Conservation (phyloP, 2,797 vertebrate species). For the Gymnopithys bicolor region DNA sequence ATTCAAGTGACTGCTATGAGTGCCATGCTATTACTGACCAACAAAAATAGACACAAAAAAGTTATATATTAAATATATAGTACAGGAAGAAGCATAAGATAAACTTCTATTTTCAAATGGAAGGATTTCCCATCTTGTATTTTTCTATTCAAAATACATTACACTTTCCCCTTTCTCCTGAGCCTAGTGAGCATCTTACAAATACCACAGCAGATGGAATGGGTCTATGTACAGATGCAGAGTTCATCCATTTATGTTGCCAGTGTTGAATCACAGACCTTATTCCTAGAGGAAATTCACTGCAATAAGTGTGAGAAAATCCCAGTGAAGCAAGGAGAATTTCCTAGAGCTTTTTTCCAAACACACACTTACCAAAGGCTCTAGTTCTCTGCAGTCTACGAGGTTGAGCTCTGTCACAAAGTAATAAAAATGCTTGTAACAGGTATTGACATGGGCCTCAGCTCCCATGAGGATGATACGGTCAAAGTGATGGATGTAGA, state of each 20-base stretch:
- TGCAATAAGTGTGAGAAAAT: background rate
- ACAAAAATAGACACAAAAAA: background rate
- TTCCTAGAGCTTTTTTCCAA: background rate
- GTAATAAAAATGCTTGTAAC: conserved; percentile 92
- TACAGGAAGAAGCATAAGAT: background rate
- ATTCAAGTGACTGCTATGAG: background rate
- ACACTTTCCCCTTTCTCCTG: background rate
- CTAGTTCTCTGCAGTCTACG: conserved; percentile 88
- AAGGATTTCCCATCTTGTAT: background rate
- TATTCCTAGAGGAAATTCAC: background rate
- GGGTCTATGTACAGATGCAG: background rate
- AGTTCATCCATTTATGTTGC: background rate
- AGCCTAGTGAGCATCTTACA: background rate
- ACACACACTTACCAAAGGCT: conserved; percentile 84
- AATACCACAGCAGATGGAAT: background rate
- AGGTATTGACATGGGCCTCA: conserved; percentile 89
- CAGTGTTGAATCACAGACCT: background rate
- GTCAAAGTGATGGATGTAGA: conserved; percentile 91
- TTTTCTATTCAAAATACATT: background rate
- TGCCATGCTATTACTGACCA: background rate
- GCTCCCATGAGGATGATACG: conserved; percentile 87
- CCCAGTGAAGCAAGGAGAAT: background rate
- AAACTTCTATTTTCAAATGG: background rate
- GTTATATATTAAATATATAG: background rate
- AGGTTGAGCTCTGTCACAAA: conserved; percentile 88